Base-by-base conservation (phyloP, 37 sponge, comb jelly and placozoan genomes). In the Mnemiopsis leidyi region DNA sequence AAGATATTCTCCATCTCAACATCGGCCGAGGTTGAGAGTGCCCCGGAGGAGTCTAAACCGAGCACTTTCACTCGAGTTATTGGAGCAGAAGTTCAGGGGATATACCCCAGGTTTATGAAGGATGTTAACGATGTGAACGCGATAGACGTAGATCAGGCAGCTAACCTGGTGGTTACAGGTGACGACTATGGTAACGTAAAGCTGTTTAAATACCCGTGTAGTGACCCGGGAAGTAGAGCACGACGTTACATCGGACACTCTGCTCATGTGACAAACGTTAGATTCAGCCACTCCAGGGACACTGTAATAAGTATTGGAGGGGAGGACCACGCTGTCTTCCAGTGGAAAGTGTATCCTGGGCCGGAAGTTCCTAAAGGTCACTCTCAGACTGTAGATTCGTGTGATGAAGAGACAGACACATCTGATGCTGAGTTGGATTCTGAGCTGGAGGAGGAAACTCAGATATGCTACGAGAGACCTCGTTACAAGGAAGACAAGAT, bases 261-360 rank as follows among this genome's bases (percentile, higher is more conserved):
- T 23, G 97, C 97, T 93, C 99, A 98, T 76, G 99, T 98, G 77
- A 98, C 99, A 26, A 97, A 97, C 94, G 99, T 98, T 18, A 83
- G 97, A 24, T 98, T 97, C 94, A 83, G 93, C 25, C 92, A 40
- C 68, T 94, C 95, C 94, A 93, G 95, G 82, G 83, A 82, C 77
- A 94, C 93, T 68, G 94, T 97, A 68, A 94, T 98, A 40, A 95
- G 97, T 76, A 79, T 96, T 77, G 99, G 99, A 7, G 99, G 99
- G 25, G 97, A 94, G 26, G 99, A 98, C 40, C 96, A 98, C 76
- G 96, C 95, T 68, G 93, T 97, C 24, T 98, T 98, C 94, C 99
- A 96, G 93, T 98, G 99, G 99, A 88, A 92, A 38, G 95, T 98
- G 23, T 71, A 85, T 21, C 36, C 38, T 13, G 36, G 82, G 7